Base-by-base conservation (phyloP, 64 coral and sea anemone species). In the Montipora sp. region DNA sequence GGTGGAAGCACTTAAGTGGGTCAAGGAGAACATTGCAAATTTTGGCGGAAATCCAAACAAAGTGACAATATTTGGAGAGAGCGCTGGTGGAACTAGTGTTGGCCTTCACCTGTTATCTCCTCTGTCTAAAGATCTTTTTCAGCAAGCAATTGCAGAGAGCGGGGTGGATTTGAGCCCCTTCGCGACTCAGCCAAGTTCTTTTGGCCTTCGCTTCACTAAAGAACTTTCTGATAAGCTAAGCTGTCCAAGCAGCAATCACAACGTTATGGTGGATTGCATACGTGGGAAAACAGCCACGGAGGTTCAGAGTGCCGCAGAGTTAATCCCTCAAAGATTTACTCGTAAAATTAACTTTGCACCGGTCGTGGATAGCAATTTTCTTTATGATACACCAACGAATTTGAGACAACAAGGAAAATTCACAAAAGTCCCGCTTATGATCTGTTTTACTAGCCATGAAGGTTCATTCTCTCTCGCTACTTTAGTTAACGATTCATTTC, bases 401-500 rank as follows among this genome's bases (percentile, higher is more conserved):
- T n/a, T 96, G 48, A 74, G 91, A 27, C 63, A 48, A 55, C 75
- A 80, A 5, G 75, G 75, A 2, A n/a, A 93, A 11, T 89, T 96
- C 44, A 92, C 80, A 9, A 85, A 93, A 58, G 55, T 89, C 44
- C 75, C 78, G 8, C 50, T 96, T 23, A 80, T 96, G 15, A 24
- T 85, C 5, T 83, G 91, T 48, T 89, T 96, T 11, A 96, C 87
- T 1, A 96, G 93, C 19, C 70, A 96, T 12, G 95, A 96, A 75
- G 93, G 80, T 20, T 80, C 79, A 2, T 5, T 11, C 12, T 70
- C 69, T 70, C 43, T 69, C 5, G 21, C 8, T 10, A 1, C 11
- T 5, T 5, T 68, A 3, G 5, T 46, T 16, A 84, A 94, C 45
- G 18, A 16, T 44, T 60, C 73, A 7, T 77, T 78, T 21, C 70